Base-by-base conservation (phyloP, 64 coral and sea anemone species). In the Orbicella faveolata region DNA sequence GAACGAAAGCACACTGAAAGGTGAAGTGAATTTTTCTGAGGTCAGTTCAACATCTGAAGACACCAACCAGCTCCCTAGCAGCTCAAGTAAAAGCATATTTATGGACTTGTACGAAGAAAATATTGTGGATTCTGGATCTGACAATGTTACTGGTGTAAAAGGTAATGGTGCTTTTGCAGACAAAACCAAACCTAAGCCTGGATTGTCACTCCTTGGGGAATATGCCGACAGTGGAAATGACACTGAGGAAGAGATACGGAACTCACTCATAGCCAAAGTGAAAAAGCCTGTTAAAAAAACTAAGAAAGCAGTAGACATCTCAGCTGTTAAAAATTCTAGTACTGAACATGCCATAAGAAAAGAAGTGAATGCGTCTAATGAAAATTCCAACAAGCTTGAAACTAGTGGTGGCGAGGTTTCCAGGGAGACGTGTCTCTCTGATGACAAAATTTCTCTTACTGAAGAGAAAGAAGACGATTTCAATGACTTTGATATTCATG, bases 21-120 rank as follows among this genome's bases (percentile, higher is more conserved):
- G 37, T 52, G 36, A 72, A 53, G 64, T 85, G 5, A 63, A 81
- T 81, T 34, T 63, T 44, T 85, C 37, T 51, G 82, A 85, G 9
- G 82, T 85, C 5, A 85, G 64, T 44, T 85, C 82, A 18, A 85
- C 82, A 53, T 85, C 82, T 1, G 82, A 85, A 23, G 64, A 85
- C 0, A 85, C 19, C 14, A n/a, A 72, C 15, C 34, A 85, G 21
- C 10, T 37, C 16, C 65, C 19, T 21, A 85, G 65, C 52, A 53
- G 64, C 30, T 72, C 82, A 85, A 85, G 23, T 35, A 85, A 48
- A 11, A 52, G 36, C 23, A 73, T 52, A n/a, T 85, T 69, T 85
- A 52, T 73, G 65, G 65, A 85, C 61, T 85, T 85, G 39, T 53
- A 85, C 33, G 65, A 85, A 51, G 39, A 85, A 53, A 62, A 70